Base-by-base conservation (phyloP, 1,140 invertebrate genomes). In the Scaptomyza montana region DNA sequence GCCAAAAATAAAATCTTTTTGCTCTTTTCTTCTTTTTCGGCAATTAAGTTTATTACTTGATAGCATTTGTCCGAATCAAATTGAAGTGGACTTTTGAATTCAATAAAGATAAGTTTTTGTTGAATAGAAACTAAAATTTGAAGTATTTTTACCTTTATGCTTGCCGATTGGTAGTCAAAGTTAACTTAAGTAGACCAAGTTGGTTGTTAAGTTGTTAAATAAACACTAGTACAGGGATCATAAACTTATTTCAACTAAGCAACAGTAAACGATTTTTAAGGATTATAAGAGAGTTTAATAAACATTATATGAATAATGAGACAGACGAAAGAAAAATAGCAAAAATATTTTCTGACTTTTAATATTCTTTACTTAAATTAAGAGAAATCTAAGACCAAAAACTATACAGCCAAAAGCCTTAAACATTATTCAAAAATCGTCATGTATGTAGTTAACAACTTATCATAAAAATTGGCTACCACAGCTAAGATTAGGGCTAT, bases 401-500 rank as follows among this genome's bases (percentile, higher is more conserved):
- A 25, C 21, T 25, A 1, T 25, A 4, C 21, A 25, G 7, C 33
- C 33, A 36, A 36, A 30, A 30, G 7, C 5, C 30, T 30, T 30
- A 36, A 36, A 36, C 33, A 36, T 9, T 5, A 12, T n/a, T n/a
- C n/a, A 1, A 25, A 25, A 25, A 25, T 25, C 12, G 33, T 8
- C 8, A 39, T 46, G 45, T 30, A 30, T 19, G 46, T 33, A 30
- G 13, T 12, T 47, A 30, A 47, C 16, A 28, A 28, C 41, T 47
- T 59, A 59, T 59, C 43, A 47, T 10, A 13, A 45, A 33, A 59
- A 9, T 36, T 46, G 41, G 55, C 55, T 45, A 30, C 41, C 36
- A 57, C 56, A 46, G 30, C 41, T 46, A 19, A 66, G 69, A 49
- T 66, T 25, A 59, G 16, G 45, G 25, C 41, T 21, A 3, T 41